Conservation (phyloP, 2,797 vertebrate genomes). For the Myotis myotis region DNA sequence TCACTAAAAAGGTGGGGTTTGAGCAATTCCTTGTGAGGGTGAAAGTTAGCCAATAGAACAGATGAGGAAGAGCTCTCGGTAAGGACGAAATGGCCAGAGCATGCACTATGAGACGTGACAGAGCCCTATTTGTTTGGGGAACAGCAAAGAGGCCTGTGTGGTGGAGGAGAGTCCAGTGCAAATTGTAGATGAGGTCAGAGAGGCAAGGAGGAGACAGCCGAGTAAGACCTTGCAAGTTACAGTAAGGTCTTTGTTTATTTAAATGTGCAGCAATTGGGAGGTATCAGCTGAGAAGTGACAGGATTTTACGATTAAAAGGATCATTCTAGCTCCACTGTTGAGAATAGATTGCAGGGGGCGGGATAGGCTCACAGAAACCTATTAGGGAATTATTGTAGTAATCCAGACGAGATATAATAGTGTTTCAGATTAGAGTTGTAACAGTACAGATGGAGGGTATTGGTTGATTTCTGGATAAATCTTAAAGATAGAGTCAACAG, state of each 20-base stretch:
- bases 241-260: background rate
- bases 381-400: background rate
- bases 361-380: background rate
- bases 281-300: background rate
- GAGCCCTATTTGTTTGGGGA: background rate
- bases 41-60: background rate
- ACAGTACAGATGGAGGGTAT: background rate
- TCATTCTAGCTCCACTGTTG: background rate
- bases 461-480: background rate
- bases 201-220: background rate
- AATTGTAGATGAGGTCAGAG: background rate
- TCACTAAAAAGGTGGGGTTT: background rate
- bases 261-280: background rate
- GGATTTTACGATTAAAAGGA: background rate
- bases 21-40: background rate
- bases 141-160: background rate
- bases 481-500: background rate
- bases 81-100: background rate
- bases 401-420: background rate
- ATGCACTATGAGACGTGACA: background rate
- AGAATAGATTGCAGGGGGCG: background rate
- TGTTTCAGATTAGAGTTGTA: background rate
- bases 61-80: background rate
- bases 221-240: background rate
- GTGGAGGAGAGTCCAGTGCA: background rate